Base-by-base conservation (phyloP, 2,113 vertebrate genomes). In the Mesoclemmys tuberculata region DNA sequence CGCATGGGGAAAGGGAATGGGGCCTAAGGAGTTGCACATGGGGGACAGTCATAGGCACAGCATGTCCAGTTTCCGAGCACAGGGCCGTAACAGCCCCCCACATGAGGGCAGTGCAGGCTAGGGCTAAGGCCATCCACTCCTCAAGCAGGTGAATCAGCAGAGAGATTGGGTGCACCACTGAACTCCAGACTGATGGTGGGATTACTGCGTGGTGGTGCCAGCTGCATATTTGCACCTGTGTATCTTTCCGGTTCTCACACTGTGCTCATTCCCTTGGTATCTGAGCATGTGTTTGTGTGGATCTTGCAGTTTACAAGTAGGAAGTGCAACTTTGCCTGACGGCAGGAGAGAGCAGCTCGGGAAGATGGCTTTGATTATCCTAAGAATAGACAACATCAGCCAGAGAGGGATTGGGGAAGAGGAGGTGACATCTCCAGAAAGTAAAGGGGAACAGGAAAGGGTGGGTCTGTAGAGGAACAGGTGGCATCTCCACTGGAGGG, bases 21-120 rank as follows among this genome's bases (percentile, higher is more conserved):
- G 35, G 18, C 26, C 24, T 29, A 58, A 27, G 24, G 27, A 27
- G 11, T 29, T 26, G 24, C 6, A 13, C 24, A 26, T 22, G 21
- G 22, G 46, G 46, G 46, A 13, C 27, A 27, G 56, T 29, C 56
- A 8, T 10, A 29, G 61, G 21, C 38, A 41, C 19, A 74, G 10
- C 38, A 38, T 12, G n/a, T 13, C 19, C 10, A 16, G 16, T 71
- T 19, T 38, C 9, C 41, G 35, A 68, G 58, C 19, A 9, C 0
- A 41, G 58, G 16, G 29, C 22, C 3, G 24, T 31, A 46, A 21
- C 0, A 0, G 51, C 18, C 51, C 31, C 71, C 31, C 31, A 64
- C 29, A 71, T n/a, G 31, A 7, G 8, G 31, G n/a, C 8, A 38
- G n/a, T 21, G 4, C 21, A 71, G 35, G 35, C 8, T 35, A 21